Base-by-base conservation (phyloP, 1,140 invertebrate genomes). In the Nymphalis io region DNA sequence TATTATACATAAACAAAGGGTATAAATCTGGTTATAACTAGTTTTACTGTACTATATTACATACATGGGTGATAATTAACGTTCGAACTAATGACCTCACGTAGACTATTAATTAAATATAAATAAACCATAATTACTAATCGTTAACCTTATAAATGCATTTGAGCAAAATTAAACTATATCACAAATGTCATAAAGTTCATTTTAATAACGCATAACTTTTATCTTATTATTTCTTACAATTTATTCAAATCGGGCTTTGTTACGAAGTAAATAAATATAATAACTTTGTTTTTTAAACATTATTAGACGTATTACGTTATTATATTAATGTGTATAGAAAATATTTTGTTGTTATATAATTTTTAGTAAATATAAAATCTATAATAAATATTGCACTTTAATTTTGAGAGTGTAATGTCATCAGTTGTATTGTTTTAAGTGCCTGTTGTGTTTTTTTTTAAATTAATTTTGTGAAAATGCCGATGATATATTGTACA, bases 91-190 rank as follows among this genome's bases (percentile, higher is more conserved):
- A 21, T 64, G 65, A 72, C 70, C 76, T 78, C 76, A 75, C 76
- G 70, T 75, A 75, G 38, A n/a, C 71, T 57, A 75, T 75, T 78
- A 78, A 74, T 74, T 71, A 59, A 60, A 60, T 60, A 59, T 67
- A 67, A 67, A 67, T 59, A 67, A 59, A 60, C 23, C n/a, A 51
- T 67, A n/a, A 67, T 33, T 48, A 48, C 27, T 58, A 44, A 60
- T 67, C 23, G 10, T 61, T 48, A 27, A 46, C 60, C 42, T 61
- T 15, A 51, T 23, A 60, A 42, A 23, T 6, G 10, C 5, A 2
- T 16, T 48, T 18, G 13, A 59, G 60, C 33, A 21, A 60, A 58
- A 21, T 55, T 44, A 40, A 68, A 53, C 55, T 18, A 57, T 60
- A 60, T 40, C 20, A 3, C 20, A 18, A 8, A 38, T 27, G 38